A percentile compares a stretch with the other conserved stretches of the same genome.
phyloP scores from a whole-genome alignment of 2,888 invertebrate species.

The Drosophila cognata region DNA sequence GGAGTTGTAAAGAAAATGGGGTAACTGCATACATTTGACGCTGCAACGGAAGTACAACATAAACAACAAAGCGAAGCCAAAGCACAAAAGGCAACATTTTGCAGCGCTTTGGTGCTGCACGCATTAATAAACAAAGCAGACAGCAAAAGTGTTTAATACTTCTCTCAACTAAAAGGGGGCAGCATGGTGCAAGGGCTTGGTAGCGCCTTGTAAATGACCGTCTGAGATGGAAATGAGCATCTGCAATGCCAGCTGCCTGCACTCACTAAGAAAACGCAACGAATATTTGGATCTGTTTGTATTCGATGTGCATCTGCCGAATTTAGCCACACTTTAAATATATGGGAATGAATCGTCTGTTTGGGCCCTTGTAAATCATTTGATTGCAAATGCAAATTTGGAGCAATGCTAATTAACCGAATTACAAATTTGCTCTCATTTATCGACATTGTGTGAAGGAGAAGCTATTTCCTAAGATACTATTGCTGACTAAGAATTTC shows the following conservation, averaged over 20 bases:
- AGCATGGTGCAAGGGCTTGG: neutral
- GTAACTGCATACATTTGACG: neutral
- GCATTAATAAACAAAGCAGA: constrained; percentile 69
- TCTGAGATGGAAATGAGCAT: constrained; percentile 23
- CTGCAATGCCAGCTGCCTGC: constrained; percentile 39
- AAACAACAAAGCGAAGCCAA: constrained; percentile 56
- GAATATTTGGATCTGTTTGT: constrained; percentile 7
- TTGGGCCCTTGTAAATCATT: neutral
- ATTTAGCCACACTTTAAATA: neutral
- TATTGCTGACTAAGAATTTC: neutral
- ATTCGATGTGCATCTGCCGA: constrained; percentile 40
- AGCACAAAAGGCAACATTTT: constrained; percentile 67
- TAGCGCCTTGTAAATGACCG: constrained; percentile 16
- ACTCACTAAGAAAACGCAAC: neutral
- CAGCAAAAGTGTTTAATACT: constrained; percentile 75
- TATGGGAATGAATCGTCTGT: neutral
- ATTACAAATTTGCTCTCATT: neutral
- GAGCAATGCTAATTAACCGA: neutral
- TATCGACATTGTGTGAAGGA: neutral
- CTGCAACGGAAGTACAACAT: constrained; percentile 56
- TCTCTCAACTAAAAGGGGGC: constrained; percentile 37
- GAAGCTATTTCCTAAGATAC: neutral
- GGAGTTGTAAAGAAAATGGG: neutral
- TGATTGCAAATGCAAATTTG: neutral
- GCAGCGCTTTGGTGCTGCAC: constrained; percentile 50